These are phyloP conservation scores for Zygogramma bicolorata DNA, from an alignment of 2,888 invertebrate genomes.

Conservation along the genomic window DNA sequence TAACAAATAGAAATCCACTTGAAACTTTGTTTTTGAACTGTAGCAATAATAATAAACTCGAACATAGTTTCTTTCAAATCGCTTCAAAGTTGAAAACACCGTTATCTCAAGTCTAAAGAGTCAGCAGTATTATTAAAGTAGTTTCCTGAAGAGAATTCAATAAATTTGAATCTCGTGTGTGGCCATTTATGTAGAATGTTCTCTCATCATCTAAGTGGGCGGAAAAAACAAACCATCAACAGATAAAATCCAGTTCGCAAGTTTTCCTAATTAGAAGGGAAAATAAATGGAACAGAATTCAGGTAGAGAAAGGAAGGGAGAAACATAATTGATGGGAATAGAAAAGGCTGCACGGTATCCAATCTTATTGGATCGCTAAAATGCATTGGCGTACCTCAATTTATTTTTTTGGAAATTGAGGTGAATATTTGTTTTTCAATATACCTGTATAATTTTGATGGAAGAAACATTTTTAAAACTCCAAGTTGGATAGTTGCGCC, in stretches of 20 bases:
- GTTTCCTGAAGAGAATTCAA: background rate
- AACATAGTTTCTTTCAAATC: background rate
- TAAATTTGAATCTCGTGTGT: conserved; percentile 44
- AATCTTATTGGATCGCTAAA: conserved; percentile 53
- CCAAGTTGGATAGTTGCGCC: no score
- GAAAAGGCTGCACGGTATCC: conserved; percentile 46
- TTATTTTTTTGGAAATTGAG: background rate
- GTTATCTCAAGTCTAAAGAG: background rate
- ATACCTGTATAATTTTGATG: no score
- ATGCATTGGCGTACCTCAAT: conserved; percentile 25
- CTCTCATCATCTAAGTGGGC: conserved; percentile 54
- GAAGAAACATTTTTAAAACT: no score
- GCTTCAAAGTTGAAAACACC: background rate
- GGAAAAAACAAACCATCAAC: conserved; percentile 49
- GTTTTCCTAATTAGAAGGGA: conserved; percentile 55
- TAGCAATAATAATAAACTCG: no score
- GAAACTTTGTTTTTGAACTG: no score
- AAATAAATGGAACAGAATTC: conserved; percentile 40
- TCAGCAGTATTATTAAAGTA: background rate
- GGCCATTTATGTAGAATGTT: conserved; percentile 60
- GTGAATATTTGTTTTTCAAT: no score
- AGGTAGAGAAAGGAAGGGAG: conserved; percentile 44
- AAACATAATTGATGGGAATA: conserved; percentile 38
- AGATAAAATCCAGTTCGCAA: conserved; percentile 54
- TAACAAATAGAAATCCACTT: no score